Base-by-base conservation (phyloP, 2,113 vertebrate genomes). In the Tetrao urogallus region DNA sequence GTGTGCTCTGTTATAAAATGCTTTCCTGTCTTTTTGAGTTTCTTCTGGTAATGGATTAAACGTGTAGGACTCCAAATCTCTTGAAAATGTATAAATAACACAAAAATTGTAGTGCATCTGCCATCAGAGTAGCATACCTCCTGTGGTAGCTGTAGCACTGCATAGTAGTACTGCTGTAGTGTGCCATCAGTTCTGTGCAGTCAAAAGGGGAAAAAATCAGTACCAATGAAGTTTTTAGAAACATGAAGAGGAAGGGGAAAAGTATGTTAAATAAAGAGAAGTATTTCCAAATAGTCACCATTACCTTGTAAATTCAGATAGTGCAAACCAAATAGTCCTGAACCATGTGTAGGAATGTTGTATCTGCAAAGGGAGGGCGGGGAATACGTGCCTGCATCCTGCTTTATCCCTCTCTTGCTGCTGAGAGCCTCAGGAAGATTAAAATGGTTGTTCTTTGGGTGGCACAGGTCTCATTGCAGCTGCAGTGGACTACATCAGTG, bases 401-500 rank as follows among this genome's bases (percentile, higher is more conserved):
- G 19, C 32, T 34, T 36, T 38, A 8, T 81, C 27, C 14, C 40
- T 0, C 0, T 7, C 20, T 13, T 54, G 36, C 27, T 63, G 2
- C 61, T 36, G 8, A 28, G 36, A 54, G 42, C 36, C 61, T 64
- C 60, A 50, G 38, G 25, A 79, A 42, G n/a, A 11, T 30, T 16
- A 15, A 13, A 38, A 16, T 11, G 42, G 45, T 36, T 52, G 30
- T 48, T 45, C 45, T 25, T 40, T 27, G 48, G 18, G 9, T 81
- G 52, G 25, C 50, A 43, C 1, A 1, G 18, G 25, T 75, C 64
- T 45, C 34, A 60, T 20, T 22, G 45, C 56, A 32, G 11, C 42
- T 34, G 48, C 1, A 0, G 4, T 34, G 32, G 69, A 27, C 28
- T 28, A 9, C n/a, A 47, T 40, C 34, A 0, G 0, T 54, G 32